Conservation (phyloP, 2,113 vertebrate genomes). For the Cranoglanis bouderius region DNA sequence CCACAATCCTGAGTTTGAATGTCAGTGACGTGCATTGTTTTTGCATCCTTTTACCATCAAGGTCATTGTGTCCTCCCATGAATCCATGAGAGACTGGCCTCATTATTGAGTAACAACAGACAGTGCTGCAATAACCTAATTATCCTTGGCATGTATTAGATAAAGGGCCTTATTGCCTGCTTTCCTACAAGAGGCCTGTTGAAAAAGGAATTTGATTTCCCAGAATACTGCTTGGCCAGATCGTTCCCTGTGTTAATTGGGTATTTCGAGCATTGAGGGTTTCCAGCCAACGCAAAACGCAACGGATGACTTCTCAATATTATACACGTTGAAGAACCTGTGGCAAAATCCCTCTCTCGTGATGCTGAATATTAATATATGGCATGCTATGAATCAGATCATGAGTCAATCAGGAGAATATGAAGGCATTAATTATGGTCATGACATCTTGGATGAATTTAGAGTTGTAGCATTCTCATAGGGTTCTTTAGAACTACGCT, state of each 20-base stretch:
- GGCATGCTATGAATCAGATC: slow-evolving; percentile 24
- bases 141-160: slow-evolving; percentile 63
- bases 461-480: slow-evolving; percentile 46
- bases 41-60: slow-evolving; percentile 53
- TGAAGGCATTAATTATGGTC: slow-evolving; percentile 45
- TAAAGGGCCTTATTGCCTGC: slow-evolving; percentile 60
- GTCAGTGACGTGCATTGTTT: slow-evolving; percentile 46
- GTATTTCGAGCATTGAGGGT: slow-evolving; percentile 57
- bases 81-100: slow-evolving; percentile 61
- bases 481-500: slow-evolving; percentile 23
- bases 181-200: slow-evolving; percentile 58
- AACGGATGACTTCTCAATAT: slow-evolving; percentile 45
- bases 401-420: slow-evolving; percentile 36
- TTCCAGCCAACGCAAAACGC: slow-evolving; percentile 45
- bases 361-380: slow-evolving; percentile 48
- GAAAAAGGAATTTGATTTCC: slow-evolving; percentile 64
- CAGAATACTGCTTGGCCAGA: slow-evolving; percentile 57
- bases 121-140: slow-evolving; percentile 63
- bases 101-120: slow-evolving; percentile 65
- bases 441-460: slow-evolving; percentile 44
- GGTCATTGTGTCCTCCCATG: slow-evolving; percentile 57
- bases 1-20: slow-evolving; percentile 47
- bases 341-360: slow-evolving; percentile 37
- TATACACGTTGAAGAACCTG: slow-evolving; percentile 49
- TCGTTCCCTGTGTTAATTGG: slow-evolving; percentile 59